Conservation (phyloP, 2,797 vertebrate species). For the Eulemur albifrons region DNA sequence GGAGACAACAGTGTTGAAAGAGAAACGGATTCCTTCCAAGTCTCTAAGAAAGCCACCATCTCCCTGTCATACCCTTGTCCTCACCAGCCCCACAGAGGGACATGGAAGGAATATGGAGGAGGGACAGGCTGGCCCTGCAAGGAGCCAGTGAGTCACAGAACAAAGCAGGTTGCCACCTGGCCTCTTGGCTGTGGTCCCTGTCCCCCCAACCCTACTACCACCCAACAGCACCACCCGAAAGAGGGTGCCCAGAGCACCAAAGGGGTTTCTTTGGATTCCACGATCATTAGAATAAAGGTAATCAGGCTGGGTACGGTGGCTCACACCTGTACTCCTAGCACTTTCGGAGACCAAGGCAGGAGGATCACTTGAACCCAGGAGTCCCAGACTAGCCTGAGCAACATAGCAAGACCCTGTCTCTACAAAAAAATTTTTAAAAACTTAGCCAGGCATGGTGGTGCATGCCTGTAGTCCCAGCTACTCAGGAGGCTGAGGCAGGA, state of each 20-base stretch:
- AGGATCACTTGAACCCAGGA: no score
- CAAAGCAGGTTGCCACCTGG: neutral
- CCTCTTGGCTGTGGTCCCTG: neutral
- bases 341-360: no score
- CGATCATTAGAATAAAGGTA: neutral
- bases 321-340: no score
- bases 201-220: neutral
- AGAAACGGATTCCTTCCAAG: neutral
- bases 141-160: neutral
- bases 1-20: neutral
- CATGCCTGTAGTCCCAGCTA: no score
- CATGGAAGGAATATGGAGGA: no score
- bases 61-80: neutral
- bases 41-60: neutral
- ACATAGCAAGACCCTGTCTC: no score
- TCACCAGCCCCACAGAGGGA: neutral
- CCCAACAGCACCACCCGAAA: neutral
- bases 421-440: no score
- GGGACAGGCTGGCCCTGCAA: accelerated
- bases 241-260: neutral
- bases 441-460: no score
- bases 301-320: neutral
- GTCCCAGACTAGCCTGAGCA: no score
- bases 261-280: neutral
- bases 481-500: no score